Percentiles rank a stretch among this genome's conserved stretches.
These are phyloP conservation scores for Meiosimyza decipiens DNA, from an alignment of 2,888 invertebrate species.

Conservation along the genomic window DNA sequence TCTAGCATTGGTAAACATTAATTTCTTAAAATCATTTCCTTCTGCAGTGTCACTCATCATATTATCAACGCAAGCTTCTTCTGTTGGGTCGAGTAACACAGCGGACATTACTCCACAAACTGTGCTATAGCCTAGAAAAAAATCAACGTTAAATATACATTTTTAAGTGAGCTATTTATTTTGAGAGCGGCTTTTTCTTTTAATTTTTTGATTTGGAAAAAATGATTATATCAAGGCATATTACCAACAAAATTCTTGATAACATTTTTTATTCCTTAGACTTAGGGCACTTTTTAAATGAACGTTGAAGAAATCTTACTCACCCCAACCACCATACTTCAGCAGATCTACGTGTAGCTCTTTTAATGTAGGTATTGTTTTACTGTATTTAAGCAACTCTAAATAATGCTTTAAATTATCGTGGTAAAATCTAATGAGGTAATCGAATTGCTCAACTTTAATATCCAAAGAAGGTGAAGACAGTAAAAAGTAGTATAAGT, in stretches of 20 bases:
- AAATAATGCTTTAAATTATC: slow-evolving; percentile 54
- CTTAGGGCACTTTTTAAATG: neutral
- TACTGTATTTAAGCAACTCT: slow-evolving; percentile 53
- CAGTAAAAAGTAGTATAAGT: slow-evolving; percentile 58
- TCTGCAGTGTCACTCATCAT: slow-evolving; percentile 51
- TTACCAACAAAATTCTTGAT: too few relatives aligned
- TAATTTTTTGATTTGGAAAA: too few relatives aligned
- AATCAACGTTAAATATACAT: neutral
- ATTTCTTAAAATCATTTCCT: slow-evolving; percentile 51
- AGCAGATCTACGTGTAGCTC: slow-evolving; percentile 54
- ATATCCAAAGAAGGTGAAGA: slow-evolving; percentile 57
- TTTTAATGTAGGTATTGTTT: slow-evolving; percentile 53
- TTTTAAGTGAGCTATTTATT: slow-evolving; percentile 11
- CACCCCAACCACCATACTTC: slow-evolving; percentile 56
- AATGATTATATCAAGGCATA: too few relatives aligned
- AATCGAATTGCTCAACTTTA: slow-evolving; percentile 59
- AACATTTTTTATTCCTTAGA: too few relatives aligned
- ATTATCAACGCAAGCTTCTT: slow-evolving; percentile 53
- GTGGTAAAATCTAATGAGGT: slow-evolving; percentile 58
- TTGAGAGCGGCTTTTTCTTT: too few relatives aligned
- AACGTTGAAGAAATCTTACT: slow-evolving; percentile 5
- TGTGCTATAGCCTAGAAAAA: slow-evolving; percentile 45
- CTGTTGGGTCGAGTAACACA: slow-evolving; percentile 53
- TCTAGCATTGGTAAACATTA: slow-evolving; percentile 52
- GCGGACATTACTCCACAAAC: slow-evolving; percentile 51